phyloP scores from a whole-genome alignment of 1,140 invertebrate genomes.

The Trichonephila clavipes region DNA sequence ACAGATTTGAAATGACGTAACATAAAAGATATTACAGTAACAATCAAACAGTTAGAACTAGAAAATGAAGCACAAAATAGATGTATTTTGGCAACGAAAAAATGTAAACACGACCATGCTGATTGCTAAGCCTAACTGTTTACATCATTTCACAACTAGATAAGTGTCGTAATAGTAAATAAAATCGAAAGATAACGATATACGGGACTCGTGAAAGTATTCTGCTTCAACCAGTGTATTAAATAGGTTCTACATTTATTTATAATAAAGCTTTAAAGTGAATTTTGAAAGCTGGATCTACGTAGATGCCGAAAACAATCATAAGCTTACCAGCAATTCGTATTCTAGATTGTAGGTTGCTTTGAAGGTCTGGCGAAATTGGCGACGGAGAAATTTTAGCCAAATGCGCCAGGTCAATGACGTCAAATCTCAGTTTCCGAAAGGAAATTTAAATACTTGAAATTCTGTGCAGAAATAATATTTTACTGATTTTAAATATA shows the following conservation, averaged over 20 bases:
- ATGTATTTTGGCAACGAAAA: not conserved
- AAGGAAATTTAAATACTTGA: too few species aligned
- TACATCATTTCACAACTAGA: slow-evolving; percentile 26
- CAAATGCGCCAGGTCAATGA: slow-evolving; percentile 45
- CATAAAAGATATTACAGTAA: too few species aligned
- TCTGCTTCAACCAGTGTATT: not conserved
- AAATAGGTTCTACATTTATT: not conserved
- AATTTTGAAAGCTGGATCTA: not conserved
- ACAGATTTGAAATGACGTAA: too few species aligned
- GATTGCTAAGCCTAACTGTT: slow-evolving; percentile 49
- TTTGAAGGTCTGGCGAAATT: slow-evolving; percentile 3
- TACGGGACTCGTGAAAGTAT: not conserved
- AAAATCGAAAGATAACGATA: not conserved
- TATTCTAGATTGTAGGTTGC: slow-evolving; percentile 31
- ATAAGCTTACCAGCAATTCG: slow-evolving; percentile 63
- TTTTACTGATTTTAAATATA: too few species aligned
- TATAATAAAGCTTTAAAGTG: not conserved
- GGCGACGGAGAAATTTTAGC: not conserved
- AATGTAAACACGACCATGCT: slow-evolving; percentile 62
- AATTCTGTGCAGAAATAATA: too few species aligned
- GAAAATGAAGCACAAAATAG: too few species aligned
- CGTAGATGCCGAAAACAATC: slow-evolving; percentile 60
- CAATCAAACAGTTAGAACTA: too few species aligned
- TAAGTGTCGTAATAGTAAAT: not conserved
- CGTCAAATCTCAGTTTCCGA: not conserved